Percentiles rank a stretch among this genome's conserved stretches.
Evolutionary conservation across 1,140 invertebrate genomes (phyloP).

Genomic region (Drosophila biarmipes): DNA sequence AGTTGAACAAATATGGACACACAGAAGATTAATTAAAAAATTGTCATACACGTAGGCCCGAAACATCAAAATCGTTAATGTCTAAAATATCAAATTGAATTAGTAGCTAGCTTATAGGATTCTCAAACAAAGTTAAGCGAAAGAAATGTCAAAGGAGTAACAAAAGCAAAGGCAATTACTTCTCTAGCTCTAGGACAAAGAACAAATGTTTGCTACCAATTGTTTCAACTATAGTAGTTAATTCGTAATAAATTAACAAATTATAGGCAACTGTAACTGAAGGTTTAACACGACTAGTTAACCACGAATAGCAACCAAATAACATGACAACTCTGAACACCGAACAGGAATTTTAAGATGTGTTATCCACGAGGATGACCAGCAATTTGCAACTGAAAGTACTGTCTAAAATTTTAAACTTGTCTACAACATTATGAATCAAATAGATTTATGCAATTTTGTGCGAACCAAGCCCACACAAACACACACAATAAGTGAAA

Average conservation of each 20-base stretch:
- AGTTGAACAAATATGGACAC: slow-evolving; percentile 23
- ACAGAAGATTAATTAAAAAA: slow-evolving; percentile 31
- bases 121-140: slow-evolving; percentile 19
- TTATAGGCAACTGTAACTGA: slow-evolving; percentile 57
- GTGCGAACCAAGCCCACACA: slow-evolving; percentile 41
- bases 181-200: slow-evolving; percentile 64
- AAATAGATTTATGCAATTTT: slow-evolving; percentile 49
- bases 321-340: slow-evolving; percentile 60
- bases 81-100: slow-evolving; percentile 71
- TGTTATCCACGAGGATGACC: slow-evolving; percentile 36
- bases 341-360: slow-evolving; percentile 70
- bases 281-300: slow-evolving; percentile 45
- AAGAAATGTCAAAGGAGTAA: slow-evolving; percentile 24
- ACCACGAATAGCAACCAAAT: slow-evolving; percentile 35
- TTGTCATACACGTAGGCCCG: slow-evolving; percentile 31
- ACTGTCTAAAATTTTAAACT: slow-evolving; percentile 53
- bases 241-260: slow-evolving; percentile 58
- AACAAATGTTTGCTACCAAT: slow-evolving; percentile 69
- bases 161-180: slow-evolving; percentile 58
- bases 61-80: slow-evolving; percentile 50
- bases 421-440: slow-evolving; percentile 34
- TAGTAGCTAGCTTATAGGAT: slow-evolving; percentile 64
- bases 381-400: slow-evolving; percentile 53
- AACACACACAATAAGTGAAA: slow-evolving; percentile 43
- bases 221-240: slow-evolving; percentile 66